Evolutionary conservation across 2,797 vertebrate species (phyloP).

Genomic region (Sebastes flavidus): DNA sequence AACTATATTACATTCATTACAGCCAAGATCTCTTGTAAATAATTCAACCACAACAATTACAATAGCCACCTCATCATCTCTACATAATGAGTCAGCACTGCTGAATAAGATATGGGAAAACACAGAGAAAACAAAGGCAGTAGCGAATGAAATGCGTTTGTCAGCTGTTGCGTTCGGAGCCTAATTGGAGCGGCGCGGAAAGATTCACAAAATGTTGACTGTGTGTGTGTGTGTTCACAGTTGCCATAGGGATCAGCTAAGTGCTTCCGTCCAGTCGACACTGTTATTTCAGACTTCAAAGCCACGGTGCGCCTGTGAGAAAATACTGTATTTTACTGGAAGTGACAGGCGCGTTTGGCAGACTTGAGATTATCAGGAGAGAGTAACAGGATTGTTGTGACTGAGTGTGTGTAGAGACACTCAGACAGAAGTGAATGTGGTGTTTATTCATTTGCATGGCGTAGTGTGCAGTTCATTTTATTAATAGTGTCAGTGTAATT

Average conservation of each 20-base stretch:
- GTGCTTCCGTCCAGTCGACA: constrained; percentile 22
- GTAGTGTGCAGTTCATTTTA: constrained; percentile 17
- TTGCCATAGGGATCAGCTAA: constrained; percentile 58
- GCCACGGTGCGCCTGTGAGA: constrained; percentile 1
- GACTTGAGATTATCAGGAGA: not conserved
- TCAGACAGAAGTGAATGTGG: not conserved
- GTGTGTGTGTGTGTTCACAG: constrained; percentile 11
- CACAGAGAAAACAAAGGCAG: constrained; percentile 40
- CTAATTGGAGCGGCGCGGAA: constrained; percentile 38
- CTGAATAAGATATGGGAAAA: constrained; percentile 50
- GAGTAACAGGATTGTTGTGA: not conserved
- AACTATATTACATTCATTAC: constrained; percentile 35
- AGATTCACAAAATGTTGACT: constrained; percentile 18
- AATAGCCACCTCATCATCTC: constrained; percentile 58
- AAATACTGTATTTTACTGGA: constrained; percentile 12
- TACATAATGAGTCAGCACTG: constrained; percentile 32
- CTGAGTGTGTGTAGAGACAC: not conserved
- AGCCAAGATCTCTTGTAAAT: constrained; percentile 44
- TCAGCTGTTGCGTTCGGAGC: constrained; percentile 31
- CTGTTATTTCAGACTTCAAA: constrained; percentile 42
- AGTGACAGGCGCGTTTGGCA: not conserved
- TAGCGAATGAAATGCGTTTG: constrained; percentile 38
- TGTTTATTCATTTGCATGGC: not conserved
- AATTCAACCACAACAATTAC: constrained; percentile 47
- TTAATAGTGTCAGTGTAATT: constrained; percentile 48